Percentiles rank a stretch among this genome's conserved stretches.
Evolutionary conservation across 1,140 invertebrate genomes (phyloP).

Genomic region (Nomia melanderi): DNA sequence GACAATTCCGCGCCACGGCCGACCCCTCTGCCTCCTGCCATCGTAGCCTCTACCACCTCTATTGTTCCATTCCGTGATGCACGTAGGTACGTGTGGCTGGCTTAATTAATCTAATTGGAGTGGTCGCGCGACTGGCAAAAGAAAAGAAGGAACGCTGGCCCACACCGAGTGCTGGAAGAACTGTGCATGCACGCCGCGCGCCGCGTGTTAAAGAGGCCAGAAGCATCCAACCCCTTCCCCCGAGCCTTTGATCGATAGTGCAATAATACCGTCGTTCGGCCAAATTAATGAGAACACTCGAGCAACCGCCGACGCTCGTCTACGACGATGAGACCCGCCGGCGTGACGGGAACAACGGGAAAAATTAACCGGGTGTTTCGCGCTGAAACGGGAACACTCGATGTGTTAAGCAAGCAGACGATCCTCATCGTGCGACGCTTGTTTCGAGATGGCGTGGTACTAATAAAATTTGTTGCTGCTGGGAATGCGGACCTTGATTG

Average conservation of each 20-base stretch:
- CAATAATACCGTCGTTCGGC: slow-evolving; percentile 39
- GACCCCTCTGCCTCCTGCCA: no score
- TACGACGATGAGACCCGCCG: not conserved
- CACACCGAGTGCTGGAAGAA: slow-evolving; percentile 1
- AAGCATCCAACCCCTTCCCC: slow-evolving; percentile 1
- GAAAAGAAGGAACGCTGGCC: slow-evolving; percentile 33
- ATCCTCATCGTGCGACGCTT: not conserved
- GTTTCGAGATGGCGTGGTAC: not conserved
- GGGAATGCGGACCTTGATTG: no score
- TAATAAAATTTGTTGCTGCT: not conserved
- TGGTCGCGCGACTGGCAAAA: slow-evolving; percentile 36
- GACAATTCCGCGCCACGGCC: slow-evolving; percentile 51
- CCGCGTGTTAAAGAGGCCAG: slow-evolving; percentile 10
- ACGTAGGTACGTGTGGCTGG: slow-evolving; percentile 47
- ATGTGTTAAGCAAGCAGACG: not conserved
- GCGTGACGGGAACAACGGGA: slow-evolving; percentile 22
- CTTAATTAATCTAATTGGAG: slow-evolving; percentile 72
- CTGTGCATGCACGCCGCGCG: not conserved
- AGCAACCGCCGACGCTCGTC: slow-evolving; percentile 9
- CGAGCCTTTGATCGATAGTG: slow-evolving; percentile 18
- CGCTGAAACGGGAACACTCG: not conserved
- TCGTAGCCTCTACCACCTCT: not conserved
- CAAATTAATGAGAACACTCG: slow-evolving; percentile 52
- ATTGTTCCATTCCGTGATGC: slow-evolving; percentile 59
- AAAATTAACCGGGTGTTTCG: slow-evolving; percentile 17